Evolutionary conservation across 2,888 invertebrate genomes (phyloP), one percentile per base, ranked within the genome.

Genomic region (Dendrolimus pini): DNA sequence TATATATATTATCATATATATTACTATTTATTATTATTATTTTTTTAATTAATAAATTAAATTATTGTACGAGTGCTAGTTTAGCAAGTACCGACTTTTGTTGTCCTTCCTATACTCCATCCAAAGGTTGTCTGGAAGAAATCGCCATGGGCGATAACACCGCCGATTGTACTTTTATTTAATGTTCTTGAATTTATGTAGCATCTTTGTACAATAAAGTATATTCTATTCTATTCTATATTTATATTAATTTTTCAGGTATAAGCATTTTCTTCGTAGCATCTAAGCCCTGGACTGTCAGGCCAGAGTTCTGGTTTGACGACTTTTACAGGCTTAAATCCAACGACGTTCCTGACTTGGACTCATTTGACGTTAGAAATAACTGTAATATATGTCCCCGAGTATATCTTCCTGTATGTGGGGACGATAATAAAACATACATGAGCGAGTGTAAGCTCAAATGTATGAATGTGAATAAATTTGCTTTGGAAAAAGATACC

Each of bases 341-440:
- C 7, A 8, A 42, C 1, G 61, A 61, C 41, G 58, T 62, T 1
- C 42, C 12, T 13, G 60, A 61, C 7, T 55, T 70, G 59, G 61
- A 63, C n/a, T 53, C 60, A 9, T 58, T 65, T 7, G 60, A 62
- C 9, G 58, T 59, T 0, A 58, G 58, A 7, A 42, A 30, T 0
- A 41, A 55, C 0, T 77, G 77, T 13, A 7, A 0, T 0, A 7
- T 0, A 0, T 80, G 79, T 14, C 80, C 80, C 0, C 64, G 59
- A 1, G 68, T 80, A 0, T 82, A 78, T 52, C 56, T 59, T 0
- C 82, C 82, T 0, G 58, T 81, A 0, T 82, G 82, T 54, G 82
- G 64, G 0, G 59, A 60, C 1, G 76, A 82, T 10, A 74, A 74
- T 9, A 52, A 52, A 0, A 82, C 82, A 0, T 82, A 82, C 14